Evolutionary conservation across 2,888 invertebrate genomes (phyloP).

Genomic region (Drosophila mercatorum): DNA sequence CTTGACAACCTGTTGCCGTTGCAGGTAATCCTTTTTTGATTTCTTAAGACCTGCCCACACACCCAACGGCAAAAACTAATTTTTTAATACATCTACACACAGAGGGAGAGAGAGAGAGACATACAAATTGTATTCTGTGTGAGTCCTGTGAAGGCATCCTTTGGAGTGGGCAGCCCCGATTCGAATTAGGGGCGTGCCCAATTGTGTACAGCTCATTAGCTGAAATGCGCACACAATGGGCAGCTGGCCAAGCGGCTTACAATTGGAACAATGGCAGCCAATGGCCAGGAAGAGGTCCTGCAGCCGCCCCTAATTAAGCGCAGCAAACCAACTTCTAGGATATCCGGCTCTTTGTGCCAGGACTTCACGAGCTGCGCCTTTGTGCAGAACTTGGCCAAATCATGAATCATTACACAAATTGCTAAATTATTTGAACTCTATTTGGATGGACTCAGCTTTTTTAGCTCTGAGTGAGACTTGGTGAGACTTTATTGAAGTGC

Average conservation of each 20-base stretch:
- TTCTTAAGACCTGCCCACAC: conserved; percentile 53
- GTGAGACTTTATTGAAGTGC: too few relatives aligned
- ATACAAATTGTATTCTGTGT: conserved; percentile 30
- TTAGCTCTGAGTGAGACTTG: background rate
- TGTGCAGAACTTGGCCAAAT: background rate
- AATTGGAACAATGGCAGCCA: conserved; percentile 46
- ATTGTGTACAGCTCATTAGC: conserved; percentile 68
- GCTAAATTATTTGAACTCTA: background rate
- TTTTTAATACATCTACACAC: conserved; percentile 60
- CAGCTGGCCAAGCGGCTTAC: conserved; percentile 10
- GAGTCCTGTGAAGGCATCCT: conserved; percentile 22
- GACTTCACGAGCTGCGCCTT: conserved; percentile 1
- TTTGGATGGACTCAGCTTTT: background rate
- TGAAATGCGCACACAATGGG: conserved; percentile 54
- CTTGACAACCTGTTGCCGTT: conserved; percentile 66
- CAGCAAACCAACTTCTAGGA: conserved; percentile 40
- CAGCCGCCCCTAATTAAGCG: conserved; percentile 59
- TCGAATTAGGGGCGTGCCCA: conserved; percentile 21
- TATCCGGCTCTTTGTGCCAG: conserved; percentile 45
- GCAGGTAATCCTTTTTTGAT: conserved; percentile 67
- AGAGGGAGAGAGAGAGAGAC: background rate
- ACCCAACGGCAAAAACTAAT: conserved; percentile 54
- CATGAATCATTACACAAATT: conserved; percentile 9
- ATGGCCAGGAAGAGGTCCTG: conserved; percentile 14
- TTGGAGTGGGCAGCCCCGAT: conserved; percentile 5